Conservation (phyloP, 64 coral and sea anemone species). For the Montipora efflorescens region DNA sequence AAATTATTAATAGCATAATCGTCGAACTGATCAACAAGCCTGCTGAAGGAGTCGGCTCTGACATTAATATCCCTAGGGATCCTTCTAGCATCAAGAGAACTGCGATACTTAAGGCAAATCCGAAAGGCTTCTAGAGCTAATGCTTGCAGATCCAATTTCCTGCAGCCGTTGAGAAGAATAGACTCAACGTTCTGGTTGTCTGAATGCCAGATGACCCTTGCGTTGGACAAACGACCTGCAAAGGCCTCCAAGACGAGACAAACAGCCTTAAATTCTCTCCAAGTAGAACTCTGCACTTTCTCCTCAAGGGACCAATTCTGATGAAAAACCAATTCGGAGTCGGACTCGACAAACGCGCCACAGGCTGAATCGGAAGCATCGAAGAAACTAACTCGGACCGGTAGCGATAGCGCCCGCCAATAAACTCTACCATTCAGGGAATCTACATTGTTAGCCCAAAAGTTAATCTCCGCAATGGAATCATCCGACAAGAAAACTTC, state of each 20-base stretch:
- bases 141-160: slow-evolving; percentile 25
- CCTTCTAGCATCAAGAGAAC: slow-evolving; percentile 26
- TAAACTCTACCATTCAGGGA: slow-evolving; percentile 31
- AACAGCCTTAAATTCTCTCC: slow-evolving; percentile 35
- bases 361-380: slow-evolving; percentile 50
- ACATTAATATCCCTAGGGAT: slow-evolving; percentile 49
- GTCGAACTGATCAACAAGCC: slow-evolving; percentile 2
- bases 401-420: slow-evolving; percentile 8
- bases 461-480: slow-evolving; percentile 33
- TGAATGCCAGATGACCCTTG: slow-evolving; percentile 56
- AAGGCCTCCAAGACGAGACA: background rate
- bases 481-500: slow-evolving; percentile 11
- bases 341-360: background rate
- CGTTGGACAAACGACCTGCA: background rate
- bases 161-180: slow-evolving; percentile 50
- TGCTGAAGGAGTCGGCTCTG: slow-evolving; percentile 31
- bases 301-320: background rate
- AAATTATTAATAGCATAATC: slow-evolving; percentile 39
- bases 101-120: slow-evolving; percentile 2
- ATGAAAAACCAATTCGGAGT: slow-evolving; percentile 27
- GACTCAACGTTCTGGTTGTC: slow-evolving; percentile 16
- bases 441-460: slow-evolving; percentile 40
- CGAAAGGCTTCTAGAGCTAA: slow-evolving; percentile 38
- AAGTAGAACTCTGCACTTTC: slow-evolving; percentile 35
- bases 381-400: slow-evolving; percentile 31